Base-by-base conservation (phyloP, 2,797 vertebrate genomes). In the Carduelis carduelis region DNA sequence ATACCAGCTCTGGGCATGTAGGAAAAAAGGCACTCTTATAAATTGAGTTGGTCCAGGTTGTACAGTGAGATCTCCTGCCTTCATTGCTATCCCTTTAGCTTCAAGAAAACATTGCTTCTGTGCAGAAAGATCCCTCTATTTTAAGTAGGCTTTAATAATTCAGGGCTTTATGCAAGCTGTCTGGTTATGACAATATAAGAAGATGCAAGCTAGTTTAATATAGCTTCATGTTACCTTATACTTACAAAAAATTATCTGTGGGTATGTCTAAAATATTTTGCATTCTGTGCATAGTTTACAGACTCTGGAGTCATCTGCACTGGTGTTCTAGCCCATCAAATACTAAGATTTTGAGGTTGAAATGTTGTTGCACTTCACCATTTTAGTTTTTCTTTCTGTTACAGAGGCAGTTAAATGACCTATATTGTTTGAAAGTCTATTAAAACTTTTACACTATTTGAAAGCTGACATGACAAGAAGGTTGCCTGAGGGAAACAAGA, bases 131-230 rank as follows among this genome's bases (percentile, higher is more conserved):
- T 80, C 21, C 19, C 57, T 75, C 76, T 59, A 23, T 93, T 89
- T 93, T 82, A 82, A 69, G 32, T 19, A 52, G 44, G 13, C 49
- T 89, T 94, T 96, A 84, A 56, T 78, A 82, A 89, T 89, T 81
- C 44, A 71, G 22, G 18, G 8, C 23, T 87, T 63, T 83, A 56
- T 90, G 37, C 11, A 74, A 60, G 49, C 46, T 89, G 22, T 43
- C 56, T 91, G 35, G 10, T 93, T 86, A 49, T 50, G 57, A 34
- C 61, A 83, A 30, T 74, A 30, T 52, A 74, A 52, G 44, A 74
- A 75, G 34, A 50, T 82, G 46, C 32, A 78, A 66, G 32, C 39
- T 87, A 26, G 27, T 66, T 81, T 75, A 43, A 47, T 86, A 22
- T 3, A 52, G 34, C 49, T 92, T 59, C n/a, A 16, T 35, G 11